Evolutionary conservation across 1,140 invertebrate species (phyloP), one percentile per base, ranked within the genome.

Genomic region (Caenorhabditis inopinata): DNA sequence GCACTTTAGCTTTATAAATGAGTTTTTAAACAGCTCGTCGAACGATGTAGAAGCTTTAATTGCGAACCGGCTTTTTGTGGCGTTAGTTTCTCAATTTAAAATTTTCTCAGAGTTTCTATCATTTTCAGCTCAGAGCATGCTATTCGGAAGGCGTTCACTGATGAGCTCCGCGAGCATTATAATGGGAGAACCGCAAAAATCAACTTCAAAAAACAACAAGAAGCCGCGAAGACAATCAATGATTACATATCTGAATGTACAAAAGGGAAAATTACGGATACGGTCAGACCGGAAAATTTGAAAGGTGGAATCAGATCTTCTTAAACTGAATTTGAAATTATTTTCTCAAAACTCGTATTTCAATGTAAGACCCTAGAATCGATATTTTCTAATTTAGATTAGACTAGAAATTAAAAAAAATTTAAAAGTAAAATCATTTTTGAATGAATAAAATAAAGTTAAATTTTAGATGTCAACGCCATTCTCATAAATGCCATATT

Each of bases 1-100:
- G 9, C 58, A 68, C 38, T 68, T 68, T 18, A 23, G 32, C 9
- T 68, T 68, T 42, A 11, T 68, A 1, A 68, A 68, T 21, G 38
- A 68, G 11, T 32, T 68, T 6, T 38, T 68, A 18, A 68, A 68
- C 11, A 68, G 27, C 21, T 42, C 58, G 14, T 29, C 38, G 32
- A 68, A 68, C 12, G 58, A 68, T 68, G 58, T 68, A n/a, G 58
- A 68, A 18, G 38, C 58, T 18, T 42, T 68, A 18, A 68, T 68
- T 68, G 58, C 58, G 0, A 68, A 68, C n/a, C 29, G 32, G 11
- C 58, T 68, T 38, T 68, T 68, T 38, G 58, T 68, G 0, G 29
- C 58, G 58, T 68, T 4, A 68, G 58, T 68, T 68, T 68, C 5
- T 18, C 16, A 25, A 9, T 25, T 27, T 51, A 51, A 7, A 1